These are phyloP conservation scores for Tetanocera ferruginea DNA, from an alignment of 2,888 invertebrate genomes.

Conservation along the genomic window DNA sequence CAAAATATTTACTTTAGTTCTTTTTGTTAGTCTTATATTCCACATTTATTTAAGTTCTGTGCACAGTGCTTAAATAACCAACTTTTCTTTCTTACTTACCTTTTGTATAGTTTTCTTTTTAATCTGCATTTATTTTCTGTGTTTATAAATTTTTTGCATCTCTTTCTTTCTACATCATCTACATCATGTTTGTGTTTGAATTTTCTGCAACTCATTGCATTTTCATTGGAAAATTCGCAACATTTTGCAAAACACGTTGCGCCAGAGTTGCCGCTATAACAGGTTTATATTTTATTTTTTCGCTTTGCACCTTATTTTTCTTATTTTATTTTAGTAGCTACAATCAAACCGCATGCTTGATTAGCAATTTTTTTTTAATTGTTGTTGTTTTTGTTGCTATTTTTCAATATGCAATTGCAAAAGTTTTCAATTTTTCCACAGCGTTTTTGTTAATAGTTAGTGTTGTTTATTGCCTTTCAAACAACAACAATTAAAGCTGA, in stretches of 20 bases:
- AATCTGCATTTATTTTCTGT: neutral
- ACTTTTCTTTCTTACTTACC: neutral
- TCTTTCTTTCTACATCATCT: neutral
- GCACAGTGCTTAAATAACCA: no score
- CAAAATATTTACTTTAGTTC: no score
- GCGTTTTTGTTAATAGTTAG: neutral
- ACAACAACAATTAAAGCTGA: constrained; percentile 6
- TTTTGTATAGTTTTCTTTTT: neutral
- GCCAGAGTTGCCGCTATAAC: constrained; percentile 14
- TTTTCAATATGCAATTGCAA: constrained; percentile 26
- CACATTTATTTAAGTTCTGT: no score
- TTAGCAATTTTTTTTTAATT: neutral
- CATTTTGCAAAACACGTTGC: constrained; percentile 6
- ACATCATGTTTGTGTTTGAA: neutral
- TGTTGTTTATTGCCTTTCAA: neutral
- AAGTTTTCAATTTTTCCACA: neutral
- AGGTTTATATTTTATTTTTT: neutral
- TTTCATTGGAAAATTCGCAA: neutral
- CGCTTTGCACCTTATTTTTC: neutral
- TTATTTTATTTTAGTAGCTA: neutral
- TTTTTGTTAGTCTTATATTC: no score
- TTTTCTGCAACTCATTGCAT: neutral
- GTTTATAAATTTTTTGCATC: neutral
- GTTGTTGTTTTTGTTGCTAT: constrained; percentile 7
- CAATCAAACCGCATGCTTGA: constrained; percentile 8